Conservation (phyloP, 2,113 vertebrate species). For the Cochlearius cochlearius region DNA sequence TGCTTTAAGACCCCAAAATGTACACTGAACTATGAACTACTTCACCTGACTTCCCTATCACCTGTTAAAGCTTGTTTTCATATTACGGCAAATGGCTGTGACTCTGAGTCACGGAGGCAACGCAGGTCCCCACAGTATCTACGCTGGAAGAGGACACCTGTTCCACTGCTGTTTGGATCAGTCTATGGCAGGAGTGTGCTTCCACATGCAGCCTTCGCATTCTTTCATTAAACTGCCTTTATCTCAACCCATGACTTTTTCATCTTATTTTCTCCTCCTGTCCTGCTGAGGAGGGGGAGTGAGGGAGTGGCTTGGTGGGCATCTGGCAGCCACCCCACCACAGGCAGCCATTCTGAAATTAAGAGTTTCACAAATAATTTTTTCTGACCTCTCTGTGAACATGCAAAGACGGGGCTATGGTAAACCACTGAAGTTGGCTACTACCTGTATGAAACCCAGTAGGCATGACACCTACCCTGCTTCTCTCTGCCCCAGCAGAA, state of each 20-base stretch:
- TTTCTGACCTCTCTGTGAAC: background rate
- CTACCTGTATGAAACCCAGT: background rate
- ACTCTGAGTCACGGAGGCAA: background rate
- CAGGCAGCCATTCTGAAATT: background rate
- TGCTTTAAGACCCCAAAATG: background rate
- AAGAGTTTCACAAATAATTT: background rate
- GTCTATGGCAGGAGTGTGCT: background rate
- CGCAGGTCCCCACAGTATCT: rapidly evolving
- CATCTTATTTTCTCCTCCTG: background rate
- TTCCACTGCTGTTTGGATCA: background rate
- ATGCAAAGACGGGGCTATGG: background rate
- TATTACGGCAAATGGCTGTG: background rate
- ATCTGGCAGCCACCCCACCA: background rate
- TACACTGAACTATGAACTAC: background rate
- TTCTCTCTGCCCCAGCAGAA: background rate
- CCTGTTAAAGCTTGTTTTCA: background rate
- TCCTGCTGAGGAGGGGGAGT: background rate
- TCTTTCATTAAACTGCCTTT: background rate
- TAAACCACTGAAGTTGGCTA: background rate
- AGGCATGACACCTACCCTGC: background rate
- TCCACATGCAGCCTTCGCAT: background rate
- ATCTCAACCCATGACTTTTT: background rate
- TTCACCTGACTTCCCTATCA: background rate
- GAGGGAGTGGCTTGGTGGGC: background rate
- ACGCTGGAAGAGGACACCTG: background rate